Base-by-base conservation (phyloP, 2,888 invertebrate species). In the Cryptus viduatorius region DNA sequence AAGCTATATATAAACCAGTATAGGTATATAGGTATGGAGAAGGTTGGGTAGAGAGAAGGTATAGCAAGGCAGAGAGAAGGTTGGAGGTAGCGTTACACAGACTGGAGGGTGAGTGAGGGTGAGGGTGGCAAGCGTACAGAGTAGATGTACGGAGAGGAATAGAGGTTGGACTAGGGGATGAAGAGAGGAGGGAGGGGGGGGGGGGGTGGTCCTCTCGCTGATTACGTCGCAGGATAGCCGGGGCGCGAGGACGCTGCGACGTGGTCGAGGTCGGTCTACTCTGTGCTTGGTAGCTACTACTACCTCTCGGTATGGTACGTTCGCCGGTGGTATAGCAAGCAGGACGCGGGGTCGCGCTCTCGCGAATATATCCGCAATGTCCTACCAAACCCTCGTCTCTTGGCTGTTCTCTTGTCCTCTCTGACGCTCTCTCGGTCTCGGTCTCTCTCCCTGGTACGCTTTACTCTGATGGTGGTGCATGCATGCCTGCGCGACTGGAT, bases 141-240 rank as follows among this genome's bases (percentile, higher is more conserved):
- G 73, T 77, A 75, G 83, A 83, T 85, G 80, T 84, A 80, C 77
- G 80, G 72, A 79, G 80, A 82, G 84, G 76, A 82, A 75, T 82
- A 84, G 84, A 82, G 79, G 77, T 50, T 67, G 84, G 61, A 61
- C 61, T 29, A 79, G 67, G 79, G 79, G 64, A 68, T 65, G 85
- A 72, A 80, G 78, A 73, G 88, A 68, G 84, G 78, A 81, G 84
- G 83, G 19, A 82, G 71, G 83, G 79, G 82, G 86, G 90, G 83
- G 19, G 83, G 71, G 83, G 79, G 82, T 86, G 90, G 92, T 92
- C 91, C 93, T 93, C 93, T 93, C 92, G 92, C 93, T 93, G 93
- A 93, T 93, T 93, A 93, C 93, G 93, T 93, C 93, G 93, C 93
- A 90, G 91, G 90, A 91, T 92, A 92, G 93, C 91, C 92, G 92